Evolutionary conservation across 2,797 vertebrate species (phyloP), one percentile per base, ranked within the genome.

Genomic region (Lacerta bilineata): DNA sequence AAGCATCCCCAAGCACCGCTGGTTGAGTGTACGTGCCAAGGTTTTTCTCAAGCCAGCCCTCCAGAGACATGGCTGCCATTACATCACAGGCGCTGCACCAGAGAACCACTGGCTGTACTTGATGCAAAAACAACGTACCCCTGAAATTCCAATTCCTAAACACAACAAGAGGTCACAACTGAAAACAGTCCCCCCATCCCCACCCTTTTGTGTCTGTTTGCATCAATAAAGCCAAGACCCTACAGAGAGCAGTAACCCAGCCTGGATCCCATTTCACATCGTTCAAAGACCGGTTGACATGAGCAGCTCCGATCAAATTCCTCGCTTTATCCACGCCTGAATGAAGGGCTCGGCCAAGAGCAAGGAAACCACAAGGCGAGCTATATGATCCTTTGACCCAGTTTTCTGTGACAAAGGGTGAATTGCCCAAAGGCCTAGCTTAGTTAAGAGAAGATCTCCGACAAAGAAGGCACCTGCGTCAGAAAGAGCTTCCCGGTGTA

Each of bases 241-340:
- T 90, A 77, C 91, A 64, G 79, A 86, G 71, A 46, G 87, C 90
- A 91, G 29, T 85, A 90, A 41, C 80, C 74, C 46, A 0, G 88
- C 84, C 85, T 68, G 27, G 90, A 66, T 89, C 90, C 90, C 29
- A 20, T 94, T 95, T 90, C 89, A 89, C 36, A 78, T 8, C 1
- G 1, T 90, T 93, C 88, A 77, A 91, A 93, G 84, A 82, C 86
- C 59, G n/a, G 29, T 90, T 2, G 0, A 92, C 0, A 0, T 55
- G 64, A 90, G 87, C 13, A 90, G 80, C 77, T 61, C 86, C 59
- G 93, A 94, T 95, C 91, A 88, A 93, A 95, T 95, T 95, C 92
- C 91, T 93, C 36, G 36, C 90, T 94, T 95, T 94, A 92, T 90
- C 86, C 93, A 94, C 0, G 59, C 90, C 2, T 92, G 90, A 95